phyloP scores from a whole-genome alignment of 1,140 invertebrate genomes.

The Maconellicoccus hirsutus region DNA sequence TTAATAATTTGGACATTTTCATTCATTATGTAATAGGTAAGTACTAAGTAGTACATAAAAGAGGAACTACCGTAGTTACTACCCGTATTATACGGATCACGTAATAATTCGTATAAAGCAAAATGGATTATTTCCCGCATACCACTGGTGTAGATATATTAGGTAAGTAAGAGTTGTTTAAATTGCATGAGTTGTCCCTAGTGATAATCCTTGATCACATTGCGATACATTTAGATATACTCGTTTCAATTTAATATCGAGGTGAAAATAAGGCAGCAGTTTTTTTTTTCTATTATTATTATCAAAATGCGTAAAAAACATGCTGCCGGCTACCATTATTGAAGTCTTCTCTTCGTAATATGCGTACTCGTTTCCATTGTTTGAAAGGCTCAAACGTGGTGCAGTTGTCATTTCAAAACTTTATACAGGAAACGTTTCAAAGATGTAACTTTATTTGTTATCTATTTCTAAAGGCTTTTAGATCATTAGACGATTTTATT shows the following conservation, averaged over 20 bases:
- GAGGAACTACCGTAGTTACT: no score
- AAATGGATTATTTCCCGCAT: background rate
- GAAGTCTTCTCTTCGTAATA: no score
- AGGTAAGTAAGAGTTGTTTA: background rate
- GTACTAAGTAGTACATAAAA: no score
- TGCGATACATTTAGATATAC: background rate
- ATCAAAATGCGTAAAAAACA: no score
- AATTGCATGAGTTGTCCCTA: background rate
- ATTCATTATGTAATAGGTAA: no score
- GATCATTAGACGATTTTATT: slow-evolving; percentile 1
- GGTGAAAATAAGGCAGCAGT: background rate
- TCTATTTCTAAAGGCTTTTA: background rate
- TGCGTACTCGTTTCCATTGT: background rate
- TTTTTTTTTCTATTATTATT: no score
- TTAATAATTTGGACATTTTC: no score
- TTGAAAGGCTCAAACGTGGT: background rate
- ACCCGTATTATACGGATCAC: background rate
- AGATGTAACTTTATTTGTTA: slow-evolving; percentile 1
- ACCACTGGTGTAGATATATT: background rate
- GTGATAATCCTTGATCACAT: background rate
- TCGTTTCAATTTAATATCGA: background rate
- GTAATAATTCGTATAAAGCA: background rate
- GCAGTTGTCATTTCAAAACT: slow-evolving; percentile 8
- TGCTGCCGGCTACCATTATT: no score
- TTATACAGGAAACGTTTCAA: background rate